A percentile compares a stretch with the other conserved stretches of the same genome.
Conservation (phyloP, 2,113 vertebrate species). For the Maccullochella peelii region DNA sequence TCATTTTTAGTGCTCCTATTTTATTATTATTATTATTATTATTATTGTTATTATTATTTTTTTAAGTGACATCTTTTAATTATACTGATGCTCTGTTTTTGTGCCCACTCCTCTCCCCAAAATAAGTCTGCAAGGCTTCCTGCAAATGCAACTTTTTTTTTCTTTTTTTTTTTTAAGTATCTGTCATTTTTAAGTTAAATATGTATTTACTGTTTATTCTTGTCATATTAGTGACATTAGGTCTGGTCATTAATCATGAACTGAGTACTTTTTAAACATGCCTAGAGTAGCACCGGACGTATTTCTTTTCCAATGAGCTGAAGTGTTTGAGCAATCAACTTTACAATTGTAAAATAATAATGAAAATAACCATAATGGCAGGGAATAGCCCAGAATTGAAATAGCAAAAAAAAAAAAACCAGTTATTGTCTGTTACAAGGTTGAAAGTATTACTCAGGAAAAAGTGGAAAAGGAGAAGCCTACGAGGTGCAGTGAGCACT, state of each 20-base stretch:
- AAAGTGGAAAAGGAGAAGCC: slow-evolving; percentile 87
- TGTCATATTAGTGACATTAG: slow-evolving; percentile 89
- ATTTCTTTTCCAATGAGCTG: slow-evolving; percentile 83
- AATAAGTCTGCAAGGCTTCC: slow-evolving; percentile 90
- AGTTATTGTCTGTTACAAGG: slow-evolving; percentile 91
- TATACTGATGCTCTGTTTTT: slow-evolving; percentile 93
- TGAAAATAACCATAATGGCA: slow-evolving; percentile 82
- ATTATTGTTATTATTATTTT: slow-evolving; percentile 82
- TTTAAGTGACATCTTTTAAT: slow-evolving; percentile 83
- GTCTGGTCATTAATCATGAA: slow-evolving; percentile 87
- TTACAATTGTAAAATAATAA: slow-evolving; percentile 88
- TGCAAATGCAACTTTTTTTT: slow-evolving; percentile 89
- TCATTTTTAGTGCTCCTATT: slow-evolving; percentile 75
- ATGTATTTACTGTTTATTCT: slow-evolving; percentile 86
- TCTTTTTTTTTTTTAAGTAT: slow-evolving; percentile 51
- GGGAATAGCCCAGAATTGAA: slow-evolving; percentile 94
- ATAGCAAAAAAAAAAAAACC: slow-evolving; percentile 88
- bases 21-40: slow-evolving; percentile 83
- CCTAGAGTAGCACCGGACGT: slow-evolving; percentile 71
- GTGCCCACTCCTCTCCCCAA: slow-evolving; percentile 87
- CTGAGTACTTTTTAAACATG: slow-evolving; percentile 84
- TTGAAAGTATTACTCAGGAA: slow-evolving; percentile 99
- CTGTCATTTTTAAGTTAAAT: slow-evolving; percentile 72
- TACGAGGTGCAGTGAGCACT: slow-evolving; percentile 86
- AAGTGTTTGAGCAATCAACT: slow-evolving; percentile 91